A percentile compares a stretch with the other conserved stretches of the same genome.
Evolutionary conservation across 2,888 invertebrate genomes (phyloP).

Genomic region (Scrobipalpa costella): DNA sequence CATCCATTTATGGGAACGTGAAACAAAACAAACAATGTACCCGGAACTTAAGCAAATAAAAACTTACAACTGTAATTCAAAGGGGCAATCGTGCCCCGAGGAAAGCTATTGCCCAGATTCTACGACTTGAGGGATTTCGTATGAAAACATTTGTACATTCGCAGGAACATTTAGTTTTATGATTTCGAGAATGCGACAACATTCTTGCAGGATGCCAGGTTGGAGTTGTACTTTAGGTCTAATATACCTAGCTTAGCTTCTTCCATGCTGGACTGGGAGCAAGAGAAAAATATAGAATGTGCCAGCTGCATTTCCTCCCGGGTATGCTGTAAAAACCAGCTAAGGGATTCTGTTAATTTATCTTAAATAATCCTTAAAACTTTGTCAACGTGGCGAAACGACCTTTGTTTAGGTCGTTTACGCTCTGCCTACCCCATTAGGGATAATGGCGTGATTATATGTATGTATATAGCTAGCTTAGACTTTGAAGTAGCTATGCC

Average conservation of each 20-base stretch:
- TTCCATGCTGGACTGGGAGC: too few relatives aligned
- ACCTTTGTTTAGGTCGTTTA: too few relatives aligned
- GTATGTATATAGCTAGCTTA: too few relatives aligned
- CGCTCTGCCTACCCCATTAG: too few relatives aligned
- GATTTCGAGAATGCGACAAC: background rate
- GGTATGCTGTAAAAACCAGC: too few relatives aligned
- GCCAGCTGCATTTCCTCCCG: too few relatives aligned
- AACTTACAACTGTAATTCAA: constrained; percentile 29
- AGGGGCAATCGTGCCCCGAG: constrained; percentile 24
- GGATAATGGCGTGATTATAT: too few relatives aligned
- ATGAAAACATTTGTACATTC: constrained; percentile 14
- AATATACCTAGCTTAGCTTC: background rate
- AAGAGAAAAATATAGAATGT: too few relatives aligned
- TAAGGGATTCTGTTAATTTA: too few relatives aligned
- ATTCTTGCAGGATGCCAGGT: background rate
- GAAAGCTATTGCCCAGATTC: constrained; percentile 22
- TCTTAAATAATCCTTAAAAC: too few relatives aligned
- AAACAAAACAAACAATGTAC: constrained; percentile 25
- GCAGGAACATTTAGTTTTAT: constrained; percentile 13
- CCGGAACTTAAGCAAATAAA: constrained; percentile 28
- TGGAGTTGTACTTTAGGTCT: background rate
- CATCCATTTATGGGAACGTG: constrained; percentile 1
- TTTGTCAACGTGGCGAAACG: too few relatives aligned
- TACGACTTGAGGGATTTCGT: constrained; percentile 24
- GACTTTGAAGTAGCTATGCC: too few relatives aligned